These are phyloP conservation scores for Megalopta genalis DNA, from an alignment of 1,140 invertebrate genomes.

Conservation along the genomic window DNA sequence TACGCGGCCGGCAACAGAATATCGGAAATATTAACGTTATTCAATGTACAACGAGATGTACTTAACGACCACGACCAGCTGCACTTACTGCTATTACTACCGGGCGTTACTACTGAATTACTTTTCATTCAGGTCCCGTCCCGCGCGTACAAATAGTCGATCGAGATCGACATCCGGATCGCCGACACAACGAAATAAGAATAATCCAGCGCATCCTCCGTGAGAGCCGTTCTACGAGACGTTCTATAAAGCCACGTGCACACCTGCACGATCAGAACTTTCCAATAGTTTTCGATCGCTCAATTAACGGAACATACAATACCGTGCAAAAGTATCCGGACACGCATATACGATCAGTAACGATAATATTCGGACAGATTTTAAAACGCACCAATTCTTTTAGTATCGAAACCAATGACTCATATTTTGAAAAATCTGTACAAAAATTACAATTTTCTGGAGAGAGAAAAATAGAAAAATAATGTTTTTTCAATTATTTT, in stretches of 20 bases:
- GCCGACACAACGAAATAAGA: slow-evolving; percentile 29
- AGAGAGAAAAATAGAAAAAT: too few relatives aligned
- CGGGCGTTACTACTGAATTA: slow-evolving; percentile 35
- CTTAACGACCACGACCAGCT: slow-evolving; percentile 33
- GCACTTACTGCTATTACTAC: slow-evolving; percentile 40
- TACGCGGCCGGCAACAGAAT: slow-evolving; percentile 3
- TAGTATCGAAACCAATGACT: too few relatives aligned
- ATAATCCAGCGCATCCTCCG: slow-evolving; percentile 44
- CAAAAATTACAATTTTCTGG: too few relatives aligned
- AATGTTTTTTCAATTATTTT: too few relatives aligned
- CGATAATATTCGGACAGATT: too few relatives aligned
- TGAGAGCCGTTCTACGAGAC: slow-evolving; percentile 39
- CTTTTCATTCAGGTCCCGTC: slow-evolving; percentile 42
- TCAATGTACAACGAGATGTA: slow-evolving; percentile 5
- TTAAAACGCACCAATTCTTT: too few relatives aligned
- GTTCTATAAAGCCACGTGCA: slow-evolving; percentile 29
- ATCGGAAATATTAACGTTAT: slow-evolving; percentile 31
- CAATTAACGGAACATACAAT: too few relatives aligned
- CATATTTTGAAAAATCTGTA: too few relatives aligned
- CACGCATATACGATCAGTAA: too few relatives aligned
- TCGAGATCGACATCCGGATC: slow-evolving; percentile 60
- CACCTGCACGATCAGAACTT: slow-evolving; percentile 7
- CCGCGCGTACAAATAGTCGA: slow-evolving; percentile 43
- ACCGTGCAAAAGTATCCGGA: too few relatives aligned
- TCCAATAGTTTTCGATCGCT: slow-evolving; percentile 8